Percentiles rank a stretch among this genome's conserved stretches.
phyloP scores from a whole-genome alignment of 2,113 vertebrate genomes.

The Hipposideros armiger region DNA sequence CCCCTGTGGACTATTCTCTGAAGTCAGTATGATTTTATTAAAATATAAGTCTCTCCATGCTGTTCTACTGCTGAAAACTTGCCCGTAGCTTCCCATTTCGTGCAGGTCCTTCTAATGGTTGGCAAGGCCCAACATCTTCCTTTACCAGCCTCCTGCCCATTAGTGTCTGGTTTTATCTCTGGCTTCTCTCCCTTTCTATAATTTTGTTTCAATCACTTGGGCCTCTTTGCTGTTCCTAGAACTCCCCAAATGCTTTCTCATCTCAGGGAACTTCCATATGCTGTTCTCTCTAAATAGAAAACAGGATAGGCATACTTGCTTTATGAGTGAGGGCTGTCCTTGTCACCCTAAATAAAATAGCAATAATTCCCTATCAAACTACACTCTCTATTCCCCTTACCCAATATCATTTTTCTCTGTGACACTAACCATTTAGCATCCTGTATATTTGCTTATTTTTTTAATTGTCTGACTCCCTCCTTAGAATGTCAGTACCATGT shows the following conservation, averaged over 20 bases:
- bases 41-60: background rate
- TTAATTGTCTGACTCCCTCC: background rate
- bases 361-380: background rate
- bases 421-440: background rate
- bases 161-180: background rate
- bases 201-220: background rate
- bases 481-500: background rate
- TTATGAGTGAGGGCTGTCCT: background rate
- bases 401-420: background rate
- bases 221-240: background rate
- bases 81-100: background rate
- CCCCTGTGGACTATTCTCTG: background rate
- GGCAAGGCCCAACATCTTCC: background rate
- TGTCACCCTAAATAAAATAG: background rate
- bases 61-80: background rate
- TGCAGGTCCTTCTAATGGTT: background rate
- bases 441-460: background rate
- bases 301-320: background rate
- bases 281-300: background rate
- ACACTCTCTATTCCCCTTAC: background rate
- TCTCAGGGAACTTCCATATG: background rate
- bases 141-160: background rate
- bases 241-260: background rate
- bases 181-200: background rate
- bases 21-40: background rate